Evolutionary conservation across 2,113 vertebrate genomes (phyloP).

Genomic region (Panthera uncia): DNA sequence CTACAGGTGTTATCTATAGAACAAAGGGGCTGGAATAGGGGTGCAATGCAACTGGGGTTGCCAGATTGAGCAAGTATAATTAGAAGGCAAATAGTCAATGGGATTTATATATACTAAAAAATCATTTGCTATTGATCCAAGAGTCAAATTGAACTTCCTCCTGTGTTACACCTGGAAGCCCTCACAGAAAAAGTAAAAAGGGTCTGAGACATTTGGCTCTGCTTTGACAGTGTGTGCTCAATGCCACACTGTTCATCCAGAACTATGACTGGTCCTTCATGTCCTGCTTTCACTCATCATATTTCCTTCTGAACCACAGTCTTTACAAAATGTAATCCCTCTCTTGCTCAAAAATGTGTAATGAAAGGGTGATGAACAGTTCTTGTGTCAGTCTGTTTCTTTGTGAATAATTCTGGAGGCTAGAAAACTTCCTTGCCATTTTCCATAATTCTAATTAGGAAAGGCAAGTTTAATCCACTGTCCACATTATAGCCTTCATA

Average conservation of each 20-base stretch:
- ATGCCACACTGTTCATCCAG: too few relatives aligned
- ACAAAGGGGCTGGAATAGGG: background rate
- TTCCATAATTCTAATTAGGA: background rate
- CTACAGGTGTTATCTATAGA: background rate
- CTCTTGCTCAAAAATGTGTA: background rate
- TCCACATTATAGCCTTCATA: background rate
- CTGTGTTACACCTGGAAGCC: background rate
- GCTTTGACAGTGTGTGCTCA: background rate
- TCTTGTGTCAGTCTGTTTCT: background rate
- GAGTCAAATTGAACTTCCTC: background rate
- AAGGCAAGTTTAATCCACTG: background rate
- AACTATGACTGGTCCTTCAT: background rate
- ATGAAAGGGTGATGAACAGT: too few relatives aligned
- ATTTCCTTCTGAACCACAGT: background rate
- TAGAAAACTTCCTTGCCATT: background rate
- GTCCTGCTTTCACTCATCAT: background rate
- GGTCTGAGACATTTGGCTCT: too few relatives aligned
- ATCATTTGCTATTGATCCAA: background rate
- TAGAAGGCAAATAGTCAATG: background rate
- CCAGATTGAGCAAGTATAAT: too few relatives aligned
- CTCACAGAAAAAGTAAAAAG: background rate
- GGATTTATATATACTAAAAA: background rate
- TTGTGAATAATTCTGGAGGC: background rate
- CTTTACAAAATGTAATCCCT: background rate
- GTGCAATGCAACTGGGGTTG: background rate